Base-by-base conservation (phyloP, 2,113 vertebrate genomes). In the Holacanthus passer region DNA sequence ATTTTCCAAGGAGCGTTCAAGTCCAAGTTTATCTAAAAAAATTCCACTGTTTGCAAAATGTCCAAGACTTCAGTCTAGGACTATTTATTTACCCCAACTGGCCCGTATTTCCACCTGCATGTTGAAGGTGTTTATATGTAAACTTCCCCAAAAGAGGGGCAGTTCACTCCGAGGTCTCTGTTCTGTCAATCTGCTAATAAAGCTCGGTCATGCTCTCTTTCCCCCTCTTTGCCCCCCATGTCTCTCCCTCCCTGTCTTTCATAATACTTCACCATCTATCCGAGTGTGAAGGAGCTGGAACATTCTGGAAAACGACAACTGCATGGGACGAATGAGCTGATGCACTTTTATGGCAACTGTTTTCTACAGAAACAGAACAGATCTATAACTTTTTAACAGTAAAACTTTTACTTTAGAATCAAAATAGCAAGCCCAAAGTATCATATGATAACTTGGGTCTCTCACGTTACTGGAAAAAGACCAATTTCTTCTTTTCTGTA, bases 101-200 rank as follows among this genome's bases (percentile, higher is more conserved):
- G 79, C 89, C 93, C 81, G 17, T 93, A 88, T 94, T 95, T 93
- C 76, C 85, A 95, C 91, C 94, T 86, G 89, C 87, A 93, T 82
- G 79, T 81, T 84, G 56, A 70, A 65, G 2, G 27, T 94, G 92
- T 94, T 95, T 94, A 93, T 35, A 84, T 89, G 71, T 95, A 94
- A 94, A 94, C 92, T 79, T 39, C 63, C 45, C 70, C 43, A 63
- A 86, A 87, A 83, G 78, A 85, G 84, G 74, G 73, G 62, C 27
- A 67, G 85, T 87, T 93, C 90, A 85, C 53, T 72, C 78, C 24
- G 58, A 92, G 93, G 89, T 91, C 87, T 87, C 66, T 66, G 75
- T 63, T 87, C 84, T 79, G 87, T 87, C 73, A 77, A 74, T 84
- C 70, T 77, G 76, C 59, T 62, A 48, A 47, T 82, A 86, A 75